These are phyloP conservation scores for Drosophila merina DNA, from an alignment of 2,888 invertebrate species.

Conservation along the genomic window DNA sequence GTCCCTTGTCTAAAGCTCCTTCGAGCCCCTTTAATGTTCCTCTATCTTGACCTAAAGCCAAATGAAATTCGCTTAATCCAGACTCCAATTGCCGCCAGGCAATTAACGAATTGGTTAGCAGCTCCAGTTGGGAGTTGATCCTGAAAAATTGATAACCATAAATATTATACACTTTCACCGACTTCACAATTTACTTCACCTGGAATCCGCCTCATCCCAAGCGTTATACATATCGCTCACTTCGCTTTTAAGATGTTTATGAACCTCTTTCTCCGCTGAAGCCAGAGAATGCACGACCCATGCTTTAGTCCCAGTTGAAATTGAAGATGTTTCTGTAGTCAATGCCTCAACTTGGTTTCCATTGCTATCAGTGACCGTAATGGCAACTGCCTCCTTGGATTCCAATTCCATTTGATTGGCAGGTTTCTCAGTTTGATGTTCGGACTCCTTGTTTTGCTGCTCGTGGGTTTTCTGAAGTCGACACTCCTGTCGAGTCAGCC, in stretches of 20 bases:
- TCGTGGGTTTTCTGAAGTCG: conserved; percentile 80
- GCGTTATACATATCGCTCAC: conserved; percentile 89
- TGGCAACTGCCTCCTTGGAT: conserved; percentile 54
- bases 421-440: conserved; percentile 40
- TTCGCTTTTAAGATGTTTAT: conserved; percentile 87
- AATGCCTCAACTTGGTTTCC: conserved; percentile 69
- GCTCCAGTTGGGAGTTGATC: conserved; percentile 89
- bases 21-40: conserved; percentile 83
- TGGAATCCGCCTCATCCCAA: conserved; percentile 88
- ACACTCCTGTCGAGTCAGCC: conserved; percentile 84
- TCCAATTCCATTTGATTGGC: conserved; percentile 28
- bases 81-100: conserved; percentile 91
- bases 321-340: conserved; percentile 17
- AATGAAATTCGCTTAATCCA: conserved; percentile 90
- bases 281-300: conserved; percentile 77
- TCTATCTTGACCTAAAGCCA: conserved; percentile 89
- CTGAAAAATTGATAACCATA: conserved; percentile 83
- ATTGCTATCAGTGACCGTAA: conserved; percentile 76
- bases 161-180: not conserved
- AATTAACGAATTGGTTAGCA: conserved; percentile 88
- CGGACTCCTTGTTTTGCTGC: conserved; percentile 68
- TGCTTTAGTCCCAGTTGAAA: conserved; percentile 53
- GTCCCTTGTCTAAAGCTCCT: conserved; percentile 83
- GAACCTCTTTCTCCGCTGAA: conserved; percentile 83
- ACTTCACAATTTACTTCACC: conserved; percentile 83